These are phyloP conservation scores for Luidia sarsii DNA, from an alignment of 53 echinoderm and acorn worm genomes.

Conservation along the genomic window DNA sequence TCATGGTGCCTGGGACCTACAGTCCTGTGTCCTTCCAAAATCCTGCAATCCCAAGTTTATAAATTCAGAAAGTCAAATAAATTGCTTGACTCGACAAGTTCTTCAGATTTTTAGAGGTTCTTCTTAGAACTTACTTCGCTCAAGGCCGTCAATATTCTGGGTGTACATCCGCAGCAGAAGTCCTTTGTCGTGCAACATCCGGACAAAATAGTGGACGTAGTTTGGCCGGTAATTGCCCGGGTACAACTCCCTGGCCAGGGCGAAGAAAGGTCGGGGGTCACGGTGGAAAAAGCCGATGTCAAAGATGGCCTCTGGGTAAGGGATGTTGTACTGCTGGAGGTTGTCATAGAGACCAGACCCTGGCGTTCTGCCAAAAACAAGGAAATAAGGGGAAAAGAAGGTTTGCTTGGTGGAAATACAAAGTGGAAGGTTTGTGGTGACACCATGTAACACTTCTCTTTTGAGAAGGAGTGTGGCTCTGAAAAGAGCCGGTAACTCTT, in stretches of 20 bases:
- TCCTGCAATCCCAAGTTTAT: too few species aligned
- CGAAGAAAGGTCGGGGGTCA: constrained; percentile 89
- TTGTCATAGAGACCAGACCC: constrained; percentile 99
- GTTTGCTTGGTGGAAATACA: not conserved
- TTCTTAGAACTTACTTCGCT: constrained; percentile 77
- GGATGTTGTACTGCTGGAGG: constrained; percentile 91
- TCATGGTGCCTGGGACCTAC: too few species aligned
- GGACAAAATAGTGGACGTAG: constrained; percentile 95
- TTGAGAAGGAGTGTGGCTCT: too few species aligned
- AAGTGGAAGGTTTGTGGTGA: too few species aligned
- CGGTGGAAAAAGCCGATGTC: constrained; percentile 83
- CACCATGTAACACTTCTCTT: not conserved
- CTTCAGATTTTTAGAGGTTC: too few species aligned
- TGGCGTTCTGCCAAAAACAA: constrained; percentile 70
- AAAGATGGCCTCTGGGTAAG: constrained; percentile 90
- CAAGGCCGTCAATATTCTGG: constrained; percentile 97
- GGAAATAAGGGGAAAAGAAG: not conserved
- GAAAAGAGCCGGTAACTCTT: too few species aligned
- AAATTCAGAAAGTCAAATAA: too few species aligned
- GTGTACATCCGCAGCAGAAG: constrained; percentile 91
- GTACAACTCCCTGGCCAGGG: constrained; percentile 90
- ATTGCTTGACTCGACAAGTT: too few species aligned
- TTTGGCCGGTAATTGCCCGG: constrained; percentile 94
- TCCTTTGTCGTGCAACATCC: constrained; percentile 94
- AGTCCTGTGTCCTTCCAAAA: too few species aligned